Base-by-base conservation (phyloP, 2,113 vertebrate species). In the Ameiurus melas region DNA sequence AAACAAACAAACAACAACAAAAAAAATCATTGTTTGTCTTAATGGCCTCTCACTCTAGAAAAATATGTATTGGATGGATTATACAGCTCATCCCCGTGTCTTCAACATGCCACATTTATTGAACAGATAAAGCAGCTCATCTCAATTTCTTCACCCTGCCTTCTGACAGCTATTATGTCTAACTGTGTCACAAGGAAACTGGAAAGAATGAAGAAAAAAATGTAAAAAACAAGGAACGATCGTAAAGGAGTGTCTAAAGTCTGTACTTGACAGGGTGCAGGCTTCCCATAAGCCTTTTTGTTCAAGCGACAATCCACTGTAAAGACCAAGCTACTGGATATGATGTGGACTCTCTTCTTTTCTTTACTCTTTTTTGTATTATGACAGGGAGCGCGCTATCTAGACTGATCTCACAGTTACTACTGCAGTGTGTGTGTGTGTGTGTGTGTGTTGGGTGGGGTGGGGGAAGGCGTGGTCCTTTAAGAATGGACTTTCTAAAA, bases 261-360 rank as follows among this genome's bases (percentile, higher is more conserved):
- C 93, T 94, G 94, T 91, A 93, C 93, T 91, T 93, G 94, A 94
- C 94, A 90, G 90, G 90, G 92, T 94, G 93, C 94, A 92, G 93
- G 93, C 91, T 92, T 94, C 91, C 92, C 92, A 92, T 86, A 92
- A 62, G 94, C 89, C 94, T 95, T 94, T 93, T 92, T 93, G 93
- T 95, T 95, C 90, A 93, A 94, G 94, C 93, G 95, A 96, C 95
- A 95, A 96, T 96, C 95, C 95, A 95, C 94, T 94, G 94, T 93
- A 95, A 94, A 94, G 94, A 95, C 95, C 94, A 94, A 94, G 94
- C 87, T 91, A 94, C 93, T 88, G 92, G 94, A 95, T 92, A 91
- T 87, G 89, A 89, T 91, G 91, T 93, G 92, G 89, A 86, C 89
- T 87, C 66, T 87, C 70, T 85, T 87, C 81, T 86, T 88, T 89